phyloP scores from a whole-genome alignment of 92 coral and sea anemone species.

The Siderastrea radians region DNA sequence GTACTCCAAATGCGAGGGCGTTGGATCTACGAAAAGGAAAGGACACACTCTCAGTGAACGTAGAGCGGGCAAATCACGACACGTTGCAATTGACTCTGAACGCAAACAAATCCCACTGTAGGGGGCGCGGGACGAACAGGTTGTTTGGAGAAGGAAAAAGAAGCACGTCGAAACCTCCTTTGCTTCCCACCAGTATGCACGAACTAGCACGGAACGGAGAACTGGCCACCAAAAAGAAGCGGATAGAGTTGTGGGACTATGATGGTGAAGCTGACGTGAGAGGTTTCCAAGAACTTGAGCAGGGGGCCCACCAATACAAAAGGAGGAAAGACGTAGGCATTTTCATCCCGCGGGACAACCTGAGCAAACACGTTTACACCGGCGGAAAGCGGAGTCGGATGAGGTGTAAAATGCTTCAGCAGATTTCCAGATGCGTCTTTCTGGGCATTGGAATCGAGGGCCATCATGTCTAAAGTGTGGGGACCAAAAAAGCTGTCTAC shows the following conservation, averaged over 20 bases:
- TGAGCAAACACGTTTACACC: slow-evolving; percentile 35
- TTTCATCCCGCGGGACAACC: not conserved
- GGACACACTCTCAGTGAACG: not conserved
- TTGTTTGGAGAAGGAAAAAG: slow-evolving; percentile 30
- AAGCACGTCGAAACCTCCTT: slow-evolving; percentile 26
- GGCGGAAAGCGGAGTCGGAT: not conserved
- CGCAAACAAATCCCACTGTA: slow-evolving; percentile 51
- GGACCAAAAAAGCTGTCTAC: slow-evolving; percentile 10
- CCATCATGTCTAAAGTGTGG: slow-evolving; percentile 23
- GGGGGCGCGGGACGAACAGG: slow-evolving; percentile 19
- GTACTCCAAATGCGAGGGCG: slow-evolving; percentile 36
- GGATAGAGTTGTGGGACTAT: slow-evolving; percentile 35
- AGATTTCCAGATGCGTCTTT: not conserved
- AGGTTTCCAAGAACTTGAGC: slow-evolving; percentile 15
- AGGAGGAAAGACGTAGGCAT: not conserved
- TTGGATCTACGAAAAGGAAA: not conserved
- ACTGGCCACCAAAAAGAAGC: slow-evolving; percentile 37
- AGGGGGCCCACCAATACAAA: slow-evolving; percentile 10
- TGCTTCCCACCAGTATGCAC: too few relatives aligned
- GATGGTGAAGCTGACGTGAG: not conserved
- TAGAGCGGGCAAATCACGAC: not conserved
- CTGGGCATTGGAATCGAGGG: slow-evolving; percentile 29
- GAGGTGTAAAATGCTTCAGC: not conserved
- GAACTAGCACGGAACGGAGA: not conserved
- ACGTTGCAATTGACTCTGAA: slow-evolving; percentile 29